Conservation (phyloP, 2,888 invertebrate species). For the Nephrocerus scutellatus region DNA sequence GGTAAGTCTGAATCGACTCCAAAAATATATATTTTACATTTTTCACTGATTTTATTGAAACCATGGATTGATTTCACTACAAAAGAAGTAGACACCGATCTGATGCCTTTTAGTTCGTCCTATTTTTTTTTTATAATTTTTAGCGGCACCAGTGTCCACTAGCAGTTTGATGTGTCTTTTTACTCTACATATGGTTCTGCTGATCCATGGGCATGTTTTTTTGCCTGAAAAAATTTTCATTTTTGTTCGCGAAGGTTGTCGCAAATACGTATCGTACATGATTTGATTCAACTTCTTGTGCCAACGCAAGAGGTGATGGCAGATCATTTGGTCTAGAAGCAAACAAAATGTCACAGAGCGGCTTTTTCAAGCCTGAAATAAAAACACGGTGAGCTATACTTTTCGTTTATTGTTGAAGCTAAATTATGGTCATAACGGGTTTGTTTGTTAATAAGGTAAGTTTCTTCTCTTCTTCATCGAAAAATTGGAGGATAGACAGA, state of each 20-base stretch:
- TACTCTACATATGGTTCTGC: constrained; percentile 10
- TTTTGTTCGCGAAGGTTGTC: constrained; percentile 10
- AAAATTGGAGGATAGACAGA: background rate
- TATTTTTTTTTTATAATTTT: constrained; percentile 18
- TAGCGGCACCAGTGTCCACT: constrained; percentile 20
- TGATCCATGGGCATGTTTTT: constrained; percentile 16
- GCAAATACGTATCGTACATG: constrained; percentile 16
- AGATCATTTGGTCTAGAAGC: constrained; percentile 14
- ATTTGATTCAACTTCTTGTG: constrained; percentile 16
- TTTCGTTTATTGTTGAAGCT: constrained; percentile 14
- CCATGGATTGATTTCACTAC: constrained; percentile 19
- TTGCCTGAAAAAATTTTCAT: too few species aligned
- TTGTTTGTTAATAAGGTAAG: constrained; percentile 15
- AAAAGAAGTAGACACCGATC: constrained; percentile 11
- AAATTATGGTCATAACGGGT: constrained; percentile 12
- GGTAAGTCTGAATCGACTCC: constrained; percentile 14
- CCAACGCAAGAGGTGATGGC: constrained; percentile 14
- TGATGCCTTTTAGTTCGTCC: constrained; percentile 6
- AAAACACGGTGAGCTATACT: constrained; percentile 18
- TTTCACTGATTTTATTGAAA: constrained; percentile 13
- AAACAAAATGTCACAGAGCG: constrained; percentile 14
- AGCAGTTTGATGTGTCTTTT: constrained; percentile 14
- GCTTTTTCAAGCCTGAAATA: constrained; percentile 12
- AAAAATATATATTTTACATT: constrained; percentile 18
- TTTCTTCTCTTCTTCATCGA: constrained; percentile 14